phyloP scores from a whole-genome alignment of 2,797 vertebrate genomes.

The Natrix natrix region DNA sequence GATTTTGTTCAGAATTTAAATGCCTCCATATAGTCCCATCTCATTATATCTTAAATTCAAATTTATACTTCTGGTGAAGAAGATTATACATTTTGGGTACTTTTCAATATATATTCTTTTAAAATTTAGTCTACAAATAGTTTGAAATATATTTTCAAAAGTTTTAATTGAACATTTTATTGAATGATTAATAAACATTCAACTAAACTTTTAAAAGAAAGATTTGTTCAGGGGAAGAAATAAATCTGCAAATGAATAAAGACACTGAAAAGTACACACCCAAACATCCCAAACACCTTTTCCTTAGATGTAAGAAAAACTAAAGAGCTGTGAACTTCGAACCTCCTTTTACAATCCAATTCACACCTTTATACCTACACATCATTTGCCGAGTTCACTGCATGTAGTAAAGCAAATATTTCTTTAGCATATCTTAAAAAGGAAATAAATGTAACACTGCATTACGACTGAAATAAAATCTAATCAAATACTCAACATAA shows the following conservation, averaged over 20 bases:
- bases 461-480: not conserved
- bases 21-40: not conserved
- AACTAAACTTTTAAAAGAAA: not conserved
- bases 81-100: not conserved
- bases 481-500: constrained; percentile 20
- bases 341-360: constrained; percentile 1
- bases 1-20: not conserved
- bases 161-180: not conserved
- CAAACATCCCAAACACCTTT: not conserved
- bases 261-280: not conserved
- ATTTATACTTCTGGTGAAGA: not conserved
- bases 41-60: not conserved
- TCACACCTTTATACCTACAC: not conserved
- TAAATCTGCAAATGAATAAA: not conserved
- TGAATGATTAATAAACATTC: not conserved
- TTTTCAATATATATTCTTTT: not conserved
- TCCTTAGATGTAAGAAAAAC: not conserved
- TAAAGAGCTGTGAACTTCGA: not conserved
- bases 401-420: not conserved
- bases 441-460: not conserved
- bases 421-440: fast-evolving
- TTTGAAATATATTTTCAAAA: not conserved
- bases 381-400: not conserved
- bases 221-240: not conserved
- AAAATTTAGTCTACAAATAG: not conserved